Percentiles rank a stretch among this genome's conserved stretches.
phyloP scores from a whole-genome alignment of 2,113 vertebrate species.

The Bettongia penicillata region DNA sequence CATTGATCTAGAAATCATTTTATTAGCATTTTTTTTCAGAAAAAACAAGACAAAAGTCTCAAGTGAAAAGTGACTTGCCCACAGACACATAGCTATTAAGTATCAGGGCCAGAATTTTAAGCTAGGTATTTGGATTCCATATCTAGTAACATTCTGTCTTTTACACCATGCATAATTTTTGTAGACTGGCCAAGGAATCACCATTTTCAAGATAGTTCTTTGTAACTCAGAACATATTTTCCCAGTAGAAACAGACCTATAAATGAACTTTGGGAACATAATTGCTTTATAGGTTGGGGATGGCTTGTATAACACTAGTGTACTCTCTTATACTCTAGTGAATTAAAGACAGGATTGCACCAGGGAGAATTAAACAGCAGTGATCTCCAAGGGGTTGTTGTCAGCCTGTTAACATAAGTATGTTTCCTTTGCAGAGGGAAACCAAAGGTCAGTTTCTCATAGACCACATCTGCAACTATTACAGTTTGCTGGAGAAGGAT shows the following conservation, averaged over 20 bases:
- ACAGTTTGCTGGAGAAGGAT: slow-evolving; percentile 98
- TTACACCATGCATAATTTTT: background rate
- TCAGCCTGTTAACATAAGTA: slow-evolving; percentile 33
- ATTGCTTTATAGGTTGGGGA: background rate
- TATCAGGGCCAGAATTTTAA: background rate
- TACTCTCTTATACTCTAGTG: background rate
- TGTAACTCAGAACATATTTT: background rate
- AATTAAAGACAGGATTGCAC: background rate
- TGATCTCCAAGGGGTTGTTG: background rate
- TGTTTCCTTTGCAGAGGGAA: slow-evolving; percentile 91
- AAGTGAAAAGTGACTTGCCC: background rate
- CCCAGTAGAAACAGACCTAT: background rate
- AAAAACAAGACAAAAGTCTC: background rate
- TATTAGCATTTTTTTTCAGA: background rate
- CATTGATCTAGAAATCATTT: background rate
- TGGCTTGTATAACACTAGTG: background rate
- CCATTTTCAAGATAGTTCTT: background rate
- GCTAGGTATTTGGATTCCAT: background rate
- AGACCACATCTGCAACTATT: slow-evolving; percentile 98
- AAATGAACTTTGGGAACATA: background rate
- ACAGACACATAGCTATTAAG: background rate
- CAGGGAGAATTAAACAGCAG: background rate
- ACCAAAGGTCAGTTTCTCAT: slow-evolving; percentile 98
- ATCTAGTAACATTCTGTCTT: background rate
- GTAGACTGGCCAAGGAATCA: background rate